A percentile compares a stretch with the other conserved stretches of the same genome.
These are phyloP conservation scores for Drosophila infuscata DNA, from an alignment of 2,888 invertebrate genomes.

Conservation along the genomic window DNA sequence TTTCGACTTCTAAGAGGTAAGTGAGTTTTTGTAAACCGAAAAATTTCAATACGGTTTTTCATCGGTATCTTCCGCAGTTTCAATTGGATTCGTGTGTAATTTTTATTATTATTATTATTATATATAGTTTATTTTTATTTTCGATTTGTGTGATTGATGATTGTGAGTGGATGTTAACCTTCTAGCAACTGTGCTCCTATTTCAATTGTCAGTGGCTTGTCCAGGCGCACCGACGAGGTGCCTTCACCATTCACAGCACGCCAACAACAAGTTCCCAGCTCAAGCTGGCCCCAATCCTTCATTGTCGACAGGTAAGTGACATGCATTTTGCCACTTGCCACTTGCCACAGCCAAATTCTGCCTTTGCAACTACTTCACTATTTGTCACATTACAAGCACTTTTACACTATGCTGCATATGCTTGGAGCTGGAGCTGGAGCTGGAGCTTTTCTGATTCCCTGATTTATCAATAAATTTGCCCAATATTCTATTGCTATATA, in stretches of 20 bases:
- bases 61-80: conserved; percentile 29
- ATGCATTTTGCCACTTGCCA: conserved; percentile 49
- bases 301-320: conserved; percentile 61
- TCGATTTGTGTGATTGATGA: conserved; percentile 1
- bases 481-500: neutral
- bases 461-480: neutral
- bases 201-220: conserved; percentile 9
- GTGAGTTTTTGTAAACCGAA: neutral
- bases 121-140: neutral
- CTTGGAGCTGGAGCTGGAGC: too few relatives aligned
- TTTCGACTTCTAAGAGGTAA: conserved; percentile 39
- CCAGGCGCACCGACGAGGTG: conserved; percentile 1
- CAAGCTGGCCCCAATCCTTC: conserved; percentile 36
- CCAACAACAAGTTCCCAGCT: neutral
- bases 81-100: conserved; percentile 39
- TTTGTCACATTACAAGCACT: conserved; percentile 2
- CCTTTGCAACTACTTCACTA: neutral
- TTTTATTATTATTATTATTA: conserved; percentile 8
- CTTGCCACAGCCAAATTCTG: conserved; percentile 25
- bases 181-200: conserved; percentile 4
- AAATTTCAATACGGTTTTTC: neutral
- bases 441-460: neutral
- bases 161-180: conserved; percentile 11
- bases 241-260: neutral
- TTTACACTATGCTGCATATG: conserved; percentile 22